Evolutionary conservation across 2,888 invertebrate genomes (phyloP), one percentile per base, ranked within the genome.

Genomic region (Monopis laevigella): DNA sequence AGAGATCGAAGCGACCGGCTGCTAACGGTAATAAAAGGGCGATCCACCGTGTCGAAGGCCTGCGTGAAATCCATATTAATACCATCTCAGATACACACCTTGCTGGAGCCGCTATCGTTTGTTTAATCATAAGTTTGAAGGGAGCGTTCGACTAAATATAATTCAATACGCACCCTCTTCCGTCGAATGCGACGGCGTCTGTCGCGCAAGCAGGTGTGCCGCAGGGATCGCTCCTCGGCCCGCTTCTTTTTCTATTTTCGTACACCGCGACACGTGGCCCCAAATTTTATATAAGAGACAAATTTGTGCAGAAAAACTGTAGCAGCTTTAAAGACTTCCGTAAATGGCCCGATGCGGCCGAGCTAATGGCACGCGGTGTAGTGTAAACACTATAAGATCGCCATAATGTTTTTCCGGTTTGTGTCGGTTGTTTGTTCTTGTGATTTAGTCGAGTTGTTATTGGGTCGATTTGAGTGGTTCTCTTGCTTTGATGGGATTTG

Each of bases 351-450:
- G n/a, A n/a, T n/a, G n/a, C n/a, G n/a, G n/a, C n/a, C n/a, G 17
- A 11, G 6, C 19, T 36, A 30, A 39, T 27, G 39, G 27, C 8
- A 24, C 26, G 39, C 39, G 39, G 10, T 39, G 39, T 39, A 17
- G 27, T n/a, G 17, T 17, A 32, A 32, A 32, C 14, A 21, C 16
- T 36, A 36, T 21, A 16, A 69, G 68, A 70, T 63, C 56, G 68
- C 63, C 66, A 73, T 74, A 63, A 77, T 77, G 74, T 75, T 77
- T 71, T 78, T 78, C 78, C 77, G 77, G 77, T 67, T 62, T 59
- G 6, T 55, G 61, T 24, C 12, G 4, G 12, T 10, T 45, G 44
- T 45, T 45, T 45, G 36, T 30, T 39, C 27, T 42, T 42, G 18
- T 11, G 36, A 41, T 35, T 41, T 41, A 35, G n/a, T 27, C 13